Evolutionary conservation across 2,797 vertebrate species (phyloP), one percentile per base, ranked within the genome.

Genomic region (Eurystomus glaucurus): DNA sequence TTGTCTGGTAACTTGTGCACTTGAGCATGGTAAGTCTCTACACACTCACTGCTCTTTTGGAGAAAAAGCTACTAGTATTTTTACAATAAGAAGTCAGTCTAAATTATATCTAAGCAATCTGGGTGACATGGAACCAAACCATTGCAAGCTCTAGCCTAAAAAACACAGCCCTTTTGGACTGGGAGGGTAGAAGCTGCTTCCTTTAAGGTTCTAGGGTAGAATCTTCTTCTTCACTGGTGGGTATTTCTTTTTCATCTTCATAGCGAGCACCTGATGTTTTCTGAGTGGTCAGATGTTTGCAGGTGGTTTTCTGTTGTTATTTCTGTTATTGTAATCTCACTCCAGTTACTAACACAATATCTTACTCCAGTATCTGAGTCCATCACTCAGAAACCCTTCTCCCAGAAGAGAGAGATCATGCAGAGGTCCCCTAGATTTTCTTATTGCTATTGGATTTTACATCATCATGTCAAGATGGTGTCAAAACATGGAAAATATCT

Each of bases 1-100:
- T 19, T 35, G 11, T 31, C 55, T 51, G 39, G 26, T 55, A 65
- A n/a, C 51, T 60, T 51, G 4, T 1, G 4, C 43, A 50, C 11
- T 3, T 71, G 33, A 46, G 29, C 65, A 29, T 1, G 1, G 19
- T 0, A 18, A 84, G 5, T 39, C 11, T 51, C 6, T 6, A 17
- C 19, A 22, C 3, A 1, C 20, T 33, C 55, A 22, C 43, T 46
- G n/a, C 18, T 48, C 48, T 33, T 81, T 18, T 70, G 29, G 19
- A 72, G 41, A 8, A 48, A 91, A 64, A 78, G 6, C 13, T 41
- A 9, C 21, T 7, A 28, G 62, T 6, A 31, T 54, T 88, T 64
- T 69, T 69, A 33, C 26, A 62, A 21, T 14, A 29, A 14, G 11
- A 65, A 57, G 20, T 7, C 29, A 6, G 28, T 57, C n/a, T 62